Conservation (phyloP, 1,140 invertebrate species). For the Temnothorax nylanderi region DNA sequence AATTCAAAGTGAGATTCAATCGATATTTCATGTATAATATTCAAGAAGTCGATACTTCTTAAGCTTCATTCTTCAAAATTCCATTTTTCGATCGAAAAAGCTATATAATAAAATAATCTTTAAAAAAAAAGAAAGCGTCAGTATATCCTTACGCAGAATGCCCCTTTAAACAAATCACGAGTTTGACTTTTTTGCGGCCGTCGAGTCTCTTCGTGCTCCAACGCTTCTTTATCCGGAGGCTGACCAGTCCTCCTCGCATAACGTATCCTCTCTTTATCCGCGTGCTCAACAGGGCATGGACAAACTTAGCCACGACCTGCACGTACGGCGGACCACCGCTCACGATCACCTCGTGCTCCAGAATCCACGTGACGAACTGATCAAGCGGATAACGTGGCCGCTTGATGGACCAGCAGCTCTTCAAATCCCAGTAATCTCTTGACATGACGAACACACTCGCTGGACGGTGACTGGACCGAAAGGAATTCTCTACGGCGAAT, state of each 20-base stretch:
- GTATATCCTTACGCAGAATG: conserved; percentile 64
- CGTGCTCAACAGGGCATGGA: conserved; percentile 69
- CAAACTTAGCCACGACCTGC: conserved; percentile 75
- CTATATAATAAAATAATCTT: not conserved
- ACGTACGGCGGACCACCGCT: conserved; percentile 67
- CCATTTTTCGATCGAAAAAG: not conserved
- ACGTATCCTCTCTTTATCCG: conserved; percentile 42
- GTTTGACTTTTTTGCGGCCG: conserved; percentile 50
- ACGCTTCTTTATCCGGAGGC: conserved; percentile 70
- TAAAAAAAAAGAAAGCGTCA: not conserved
- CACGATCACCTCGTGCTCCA: conserved; percentile 78
- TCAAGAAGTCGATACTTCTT: not conserved
- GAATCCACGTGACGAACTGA: conserved; percentile 62
- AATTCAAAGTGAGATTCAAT: conserved; percentile 1
- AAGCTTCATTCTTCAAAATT: not conserved
- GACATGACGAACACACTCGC: conserved; percentile 66
- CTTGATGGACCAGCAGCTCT: conserved; percentile 70
- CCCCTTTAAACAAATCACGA: conserved; percentile 53
- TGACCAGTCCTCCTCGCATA: conserved; percentile 73
- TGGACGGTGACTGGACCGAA: not conserved
- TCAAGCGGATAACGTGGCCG: conserved; percentile 42
- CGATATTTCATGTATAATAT: not conserved
- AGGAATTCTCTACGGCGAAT: not conserved
- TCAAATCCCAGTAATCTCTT: conserved; percentile 68
- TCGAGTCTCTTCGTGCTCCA: conserved; percentile 63